phyloP scores from a whole-genome alignment of 2,797 vertebrate species.

The Labroides dimidiatus region DNA sequence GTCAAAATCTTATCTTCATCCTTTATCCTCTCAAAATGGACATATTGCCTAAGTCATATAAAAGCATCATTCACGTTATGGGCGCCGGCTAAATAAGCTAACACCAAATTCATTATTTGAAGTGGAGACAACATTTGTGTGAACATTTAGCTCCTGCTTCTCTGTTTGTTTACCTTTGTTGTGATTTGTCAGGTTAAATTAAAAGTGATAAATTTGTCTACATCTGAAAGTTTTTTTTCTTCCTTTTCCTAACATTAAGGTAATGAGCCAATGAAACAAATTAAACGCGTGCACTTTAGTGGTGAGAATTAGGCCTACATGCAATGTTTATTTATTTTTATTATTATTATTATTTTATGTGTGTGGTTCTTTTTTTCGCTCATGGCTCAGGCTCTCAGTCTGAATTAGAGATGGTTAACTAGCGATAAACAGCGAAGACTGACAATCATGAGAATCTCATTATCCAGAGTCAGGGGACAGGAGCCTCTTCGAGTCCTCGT shows the following conservation, averaged over 20 bases:
- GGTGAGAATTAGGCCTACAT: not conserved
- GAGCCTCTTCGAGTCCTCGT: conserved; percentile 34
- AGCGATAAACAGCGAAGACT: conserved; percentile 61
- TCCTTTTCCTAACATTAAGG: not conserved
- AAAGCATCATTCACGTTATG: not conserved
- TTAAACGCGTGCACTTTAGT: not conserved
- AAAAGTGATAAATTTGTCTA: not conserved
- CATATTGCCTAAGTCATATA: conserved; percentile 3
- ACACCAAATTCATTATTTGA: conserved; percentile 11
- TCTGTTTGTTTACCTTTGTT: conserved; percentile 10
- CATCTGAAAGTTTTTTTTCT: conserved; percentile 20
- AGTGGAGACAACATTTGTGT: not conserved
- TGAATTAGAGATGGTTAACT: conserved; percentile 68
- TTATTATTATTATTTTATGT: too few relatives aligned
- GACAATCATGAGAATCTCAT: conserved; percentile 73
- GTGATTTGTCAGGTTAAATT: conserved; percentile 2
- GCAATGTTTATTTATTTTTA: too few relatives aligned
- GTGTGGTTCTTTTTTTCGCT: conserved; percentile 14
- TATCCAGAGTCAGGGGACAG: conserved; percentile 63
- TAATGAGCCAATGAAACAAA: not conserved
- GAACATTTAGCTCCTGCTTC: not conserved
- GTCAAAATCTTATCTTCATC: not conserved
- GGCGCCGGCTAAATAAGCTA: conserved; percentile 1
- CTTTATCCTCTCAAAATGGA: not conserved
- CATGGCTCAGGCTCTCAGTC: conserved; percentile 54